Conservation (phyloP, 2,888 invertebrate genomes). For the Eudasyphora cyanicolor region DNA sequence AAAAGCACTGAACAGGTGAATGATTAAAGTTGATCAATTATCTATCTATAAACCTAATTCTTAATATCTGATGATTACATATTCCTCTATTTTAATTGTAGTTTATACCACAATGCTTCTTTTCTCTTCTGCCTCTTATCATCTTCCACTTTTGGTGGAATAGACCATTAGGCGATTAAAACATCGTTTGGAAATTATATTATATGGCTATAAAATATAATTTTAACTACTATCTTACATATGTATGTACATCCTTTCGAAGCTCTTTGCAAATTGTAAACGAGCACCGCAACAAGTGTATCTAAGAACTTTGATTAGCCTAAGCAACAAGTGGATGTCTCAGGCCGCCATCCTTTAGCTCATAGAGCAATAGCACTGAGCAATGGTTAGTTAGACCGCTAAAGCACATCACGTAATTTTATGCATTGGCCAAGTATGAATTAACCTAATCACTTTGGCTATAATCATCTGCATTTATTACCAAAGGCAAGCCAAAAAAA, state of each 20-base stretch:
- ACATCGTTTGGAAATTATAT: too few species aligned
- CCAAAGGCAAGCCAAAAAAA: neutral
- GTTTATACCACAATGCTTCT: too few species aligned
- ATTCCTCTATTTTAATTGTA: too few species aligned
- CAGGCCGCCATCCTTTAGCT: neutral
- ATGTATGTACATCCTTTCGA: too few species aligned
- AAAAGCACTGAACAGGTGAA: too few species aligned
- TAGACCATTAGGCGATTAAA: too few species aligned
- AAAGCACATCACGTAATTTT: slow-evolving; percentile 49
- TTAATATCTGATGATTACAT: too few species aligned
- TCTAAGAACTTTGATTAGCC: neutral
- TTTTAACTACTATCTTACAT: neutral
- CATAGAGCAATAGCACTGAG: neutral
- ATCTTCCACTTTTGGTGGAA: too few species aligned
- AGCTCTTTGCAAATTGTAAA: too few species aligned
- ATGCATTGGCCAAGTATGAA: slow-evolving; percentile 59
- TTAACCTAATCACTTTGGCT: slow-evolving; percentile 59
- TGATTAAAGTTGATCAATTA: too few species aligned
- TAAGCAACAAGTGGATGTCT: slow-evolving; percentile 11
- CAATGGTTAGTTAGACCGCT: slow-evolving; percentile 10
- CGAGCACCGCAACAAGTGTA: slow-evolving; percentile 8
- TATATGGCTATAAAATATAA: neutral
- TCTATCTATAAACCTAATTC: too few species aligned
- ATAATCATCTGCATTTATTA: slow-evolving; percentile 43
- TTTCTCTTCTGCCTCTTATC: too few species aligned